A percentile compares a stretch with the other conserved stretches of the same genome.
Evolutionary conservation across 2,797 vertebrate genomes (phyloP).

Genomic region (Propithecus deckenii): DNA sequence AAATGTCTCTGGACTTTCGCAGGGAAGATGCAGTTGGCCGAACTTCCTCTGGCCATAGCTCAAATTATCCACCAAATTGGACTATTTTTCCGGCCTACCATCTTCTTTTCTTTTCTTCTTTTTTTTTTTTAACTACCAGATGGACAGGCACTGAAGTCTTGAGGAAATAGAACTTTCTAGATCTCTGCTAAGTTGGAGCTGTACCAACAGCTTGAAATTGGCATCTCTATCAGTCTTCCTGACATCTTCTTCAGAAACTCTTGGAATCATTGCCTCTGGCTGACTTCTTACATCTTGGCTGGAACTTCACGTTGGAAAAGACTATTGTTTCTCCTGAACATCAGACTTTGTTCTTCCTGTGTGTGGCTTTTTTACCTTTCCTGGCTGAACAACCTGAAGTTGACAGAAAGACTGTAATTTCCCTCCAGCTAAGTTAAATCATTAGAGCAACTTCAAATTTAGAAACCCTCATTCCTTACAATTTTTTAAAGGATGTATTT

Average conservation of each 20-base stretch:
- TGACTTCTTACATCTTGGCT: not conserved
- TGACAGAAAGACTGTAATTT: conserved; percentile 32
- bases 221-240: not conserved
- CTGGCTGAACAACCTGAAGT: not conserved
- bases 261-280: not conserved
- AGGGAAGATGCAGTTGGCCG: not conserved
- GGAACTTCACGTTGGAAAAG: conserved; percentile 25
- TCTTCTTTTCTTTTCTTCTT: not conserved
- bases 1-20: not conserved
- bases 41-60: not conserved
- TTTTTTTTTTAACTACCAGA: not conserved
- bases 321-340: not conserved
- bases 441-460: conserved; percentile 20
- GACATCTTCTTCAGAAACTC: not conserved
- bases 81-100: not conserved
- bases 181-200: not conserved
- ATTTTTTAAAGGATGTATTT: not conserved
- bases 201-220: not conserved
- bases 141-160: not conserved
- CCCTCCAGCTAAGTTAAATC: conserved; percentile 26
- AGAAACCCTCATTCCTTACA: not conserved
- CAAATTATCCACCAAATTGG: not conserved
- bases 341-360: not conserved
- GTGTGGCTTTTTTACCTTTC: not conserved
- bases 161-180: not conserved